Evolutionary conservation across 2,797 vertebrate genomes (phyloP), one percentile per base, ranked within the genome.

Genomic region (Hydrolagus colliei): DNA sequence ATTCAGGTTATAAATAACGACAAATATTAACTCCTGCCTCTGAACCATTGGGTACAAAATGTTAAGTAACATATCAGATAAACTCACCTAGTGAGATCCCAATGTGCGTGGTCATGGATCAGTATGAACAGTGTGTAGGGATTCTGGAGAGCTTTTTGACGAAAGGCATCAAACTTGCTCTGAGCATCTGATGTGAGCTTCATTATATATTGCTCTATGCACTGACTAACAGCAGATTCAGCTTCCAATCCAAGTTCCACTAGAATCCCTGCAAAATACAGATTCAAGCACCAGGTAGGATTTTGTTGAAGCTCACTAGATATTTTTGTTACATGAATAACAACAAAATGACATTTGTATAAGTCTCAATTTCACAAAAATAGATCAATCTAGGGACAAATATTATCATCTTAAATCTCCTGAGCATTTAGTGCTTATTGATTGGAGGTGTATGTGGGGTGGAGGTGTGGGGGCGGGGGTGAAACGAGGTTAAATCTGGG

Each of bases 31-130:
- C 0, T 82, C 62, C 22, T 27, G 7, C 63, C 35, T 16, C 18
- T 16, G 9, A 68, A 67, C 20, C 18, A 61, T 77, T 20, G 75
- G 41, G n/a, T 22, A 41, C 65, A 68, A 65, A 14, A 65, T 14
- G 62, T 32, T 35, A 22, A 67, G 32, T 65, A 35, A 79, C 14
- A 62, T 20, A 35, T 67, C 9, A 20, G 68, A 68, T 10, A 68
- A 1, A 84, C 91, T 92, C 89, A 98, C 98, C 96, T 98, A 93
- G 92, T 94, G 16, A 98, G 92, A 88, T 98, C 96, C 95, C 97
- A 97, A 90, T 99, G 98, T 9, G 98, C 97, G 0, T 99, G 98
- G 91, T 99, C 98, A 12, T 99, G 97, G 87, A 99, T 95, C 73
- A 99, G 91, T 88, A 99, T 94, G 89, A 97, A 97, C 18, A 99